Evolutionary conservation across 2,113 vertebrate genomes (phyloP).

Genomic region (Mormyrus iriodes): DNA sequence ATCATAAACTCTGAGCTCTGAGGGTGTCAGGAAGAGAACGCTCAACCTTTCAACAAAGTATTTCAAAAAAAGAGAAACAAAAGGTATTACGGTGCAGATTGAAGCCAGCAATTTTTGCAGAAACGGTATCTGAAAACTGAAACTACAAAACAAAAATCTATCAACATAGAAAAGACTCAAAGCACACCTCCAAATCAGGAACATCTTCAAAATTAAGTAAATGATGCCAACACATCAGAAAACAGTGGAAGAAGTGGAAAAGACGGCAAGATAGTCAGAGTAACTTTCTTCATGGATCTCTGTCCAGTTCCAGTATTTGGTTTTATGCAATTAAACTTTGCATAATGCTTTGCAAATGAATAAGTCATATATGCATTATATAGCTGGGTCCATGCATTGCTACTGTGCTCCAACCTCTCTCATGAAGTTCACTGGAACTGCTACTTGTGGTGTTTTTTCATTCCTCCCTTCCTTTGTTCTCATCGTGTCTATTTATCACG

Average conservation of each 20-base stretch:
- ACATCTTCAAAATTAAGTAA: background rate
- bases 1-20: background rate
- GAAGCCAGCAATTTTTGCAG: no score
- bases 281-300: background rate
- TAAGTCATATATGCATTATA: background rate
- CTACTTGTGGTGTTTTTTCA: background rate
- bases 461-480: constrained; percentile 7
- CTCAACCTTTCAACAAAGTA: background rate
- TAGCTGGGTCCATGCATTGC: background rate
- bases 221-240: background rate
- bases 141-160: background rate
- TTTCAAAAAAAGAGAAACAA: no score
- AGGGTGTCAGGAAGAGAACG: background rate
- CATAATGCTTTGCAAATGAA: background rate
- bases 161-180: background rate
- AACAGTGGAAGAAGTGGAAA: background rate
- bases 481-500: background rate
- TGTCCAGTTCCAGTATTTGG: background rate
- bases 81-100: no score
- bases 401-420: background rate
- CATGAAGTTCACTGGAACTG: background rate
- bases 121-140: background rate
- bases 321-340: background rate
- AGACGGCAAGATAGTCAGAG: background rate
- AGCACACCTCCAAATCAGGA: background rate